Evolutionary conservation across 2,797 vertebrate genomes (phyloP), one percentile per base, ranked within the genome.

Genomic region (Emys orbicularis): DNA sequence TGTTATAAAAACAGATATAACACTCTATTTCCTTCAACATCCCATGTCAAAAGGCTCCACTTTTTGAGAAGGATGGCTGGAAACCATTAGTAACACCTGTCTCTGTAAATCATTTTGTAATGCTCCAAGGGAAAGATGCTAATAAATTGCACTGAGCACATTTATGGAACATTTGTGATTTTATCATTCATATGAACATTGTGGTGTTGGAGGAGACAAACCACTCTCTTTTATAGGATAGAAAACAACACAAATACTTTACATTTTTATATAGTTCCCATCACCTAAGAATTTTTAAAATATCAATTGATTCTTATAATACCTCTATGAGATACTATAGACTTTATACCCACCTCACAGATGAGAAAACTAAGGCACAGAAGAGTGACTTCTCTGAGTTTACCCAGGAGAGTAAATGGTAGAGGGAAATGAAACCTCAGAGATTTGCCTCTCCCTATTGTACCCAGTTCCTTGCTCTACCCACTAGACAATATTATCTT

Each of bases 101-200:
- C 97, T 92, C 94, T 94, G 88, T 86, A 97, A 95, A 96, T 97
- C 93, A 97, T 93, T 97, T 96, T 97, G 96, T 94, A 96, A 97
- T 90, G 89, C 92, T 93, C 83, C 91, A 94, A 97, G 94, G 94
- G 96, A 95, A 96, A 94, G 94, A 96, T 84, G 87, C 88, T 96
- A 97, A 97, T 96, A 97, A 97, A 97, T 97, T 96, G 88, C 94
- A 83, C 86, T 95, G 97, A 93, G 10, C 37, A 72, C 94, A 93
- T 97, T 97, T 94, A 96, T 96, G 95, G 94, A 96, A 95, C 95
- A 87, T 94, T 97, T 95, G 87, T 92, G 96, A 91, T 97, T 96
- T 97, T 93, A 96, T 95, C 93, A 97, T 96, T 96, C 94, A 96
- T 82, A 79, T 94, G 92, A 96, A 96, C 91, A 94, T 50, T 94